phyloP scores from a whole-genome alignment of 2,113 vertebrate species.

The Sturnus vulgaris region DNA sequence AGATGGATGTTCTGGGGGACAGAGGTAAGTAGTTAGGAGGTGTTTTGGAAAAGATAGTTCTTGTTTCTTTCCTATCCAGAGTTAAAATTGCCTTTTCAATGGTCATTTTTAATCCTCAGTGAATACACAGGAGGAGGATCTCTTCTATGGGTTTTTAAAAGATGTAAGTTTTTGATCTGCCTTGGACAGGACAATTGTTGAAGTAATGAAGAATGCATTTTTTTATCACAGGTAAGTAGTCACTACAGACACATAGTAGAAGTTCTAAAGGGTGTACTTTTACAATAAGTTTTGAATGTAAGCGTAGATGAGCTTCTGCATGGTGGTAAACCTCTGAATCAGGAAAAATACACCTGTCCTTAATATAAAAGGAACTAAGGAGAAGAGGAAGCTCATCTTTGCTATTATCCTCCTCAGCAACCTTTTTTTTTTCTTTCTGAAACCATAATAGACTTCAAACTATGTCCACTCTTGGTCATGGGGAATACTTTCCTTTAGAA shows the following conservation, averaged over 20 bases:
- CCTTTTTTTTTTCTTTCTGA: not conserved
- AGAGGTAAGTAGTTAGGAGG: not conserved
- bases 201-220: not conserved
- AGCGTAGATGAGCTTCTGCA: not conserved
- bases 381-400: not conserved
- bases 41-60: not conserved
- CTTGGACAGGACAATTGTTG: not conserved
- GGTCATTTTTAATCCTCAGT: not conserved
- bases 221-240: not conserved
- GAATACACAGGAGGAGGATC: not conserved
- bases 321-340: not conserved
- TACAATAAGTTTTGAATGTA: not conserved
- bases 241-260: not conserved
- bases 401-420: not conserved
- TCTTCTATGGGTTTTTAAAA: not conserved
- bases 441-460: not conserved
- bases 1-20: not conserved
- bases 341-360: not conserved
- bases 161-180: not conserved
- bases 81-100: not conserved
- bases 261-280: not conserved
- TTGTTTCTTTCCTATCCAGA: not conserved
- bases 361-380: not conserved
- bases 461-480: not conserved
- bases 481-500: not conserved